phyloP scores from a whole-genome alignment of 1,140 invertebrate species.

The Nixonia krombeini region DNA sequence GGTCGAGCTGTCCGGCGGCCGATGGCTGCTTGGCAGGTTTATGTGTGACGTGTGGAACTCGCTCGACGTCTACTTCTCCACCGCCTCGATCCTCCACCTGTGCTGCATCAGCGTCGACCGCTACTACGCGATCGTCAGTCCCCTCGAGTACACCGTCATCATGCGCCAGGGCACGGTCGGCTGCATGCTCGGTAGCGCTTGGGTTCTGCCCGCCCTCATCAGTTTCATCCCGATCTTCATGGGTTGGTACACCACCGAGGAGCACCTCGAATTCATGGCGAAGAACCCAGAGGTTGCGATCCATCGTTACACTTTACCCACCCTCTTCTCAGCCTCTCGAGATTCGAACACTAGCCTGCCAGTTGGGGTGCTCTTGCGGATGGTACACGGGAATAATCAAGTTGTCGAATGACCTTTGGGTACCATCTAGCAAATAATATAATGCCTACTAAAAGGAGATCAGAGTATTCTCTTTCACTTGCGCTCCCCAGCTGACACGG shows the following conservation, averaged over 20 bases:
- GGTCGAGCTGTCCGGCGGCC: slow-evolving; percentile 84
- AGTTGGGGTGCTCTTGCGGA: too few species aligned
- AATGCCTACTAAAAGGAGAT: too few species aligned
- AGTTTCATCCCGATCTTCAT: slow-evolving; percentile 96
- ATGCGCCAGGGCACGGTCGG: slow-evolving; percentile 87
- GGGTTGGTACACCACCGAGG: slow-evolving; percentile 90
- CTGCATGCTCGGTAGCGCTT: slow-evolving; percentile 88
- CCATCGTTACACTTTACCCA: too few species aligned
- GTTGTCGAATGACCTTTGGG: too few species aligned
- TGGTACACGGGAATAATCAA: too few species aligned
- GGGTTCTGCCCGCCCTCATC: slow-evolving; percentile 91
- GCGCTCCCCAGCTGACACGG: too few species aligned
- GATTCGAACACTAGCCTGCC: too few species aligned
- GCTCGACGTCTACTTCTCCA: slow-evolving; percentile 95
- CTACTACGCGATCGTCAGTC: slow-evolving; percentile 91
- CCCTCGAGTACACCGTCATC: slow-evolving; percentile 89
- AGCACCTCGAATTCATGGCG: slow-evolving; percentile 79
- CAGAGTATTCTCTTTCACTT: too few species aligned
- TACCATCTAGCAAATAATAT: too few species aligned
- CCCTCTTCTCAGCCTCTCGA: too few species aligned
- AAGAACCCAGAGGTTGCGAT: slow-evolving; percentile 78
- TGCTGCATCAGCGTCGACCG: slow-evolving; percentile 96
- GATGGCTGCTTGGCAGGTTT: slow-evolving; percentile 89
- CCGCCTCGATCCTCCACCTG: slow-evolving; percentile 93
- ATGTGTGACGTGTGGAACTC: slow-evolving; percentile 97